phyloP scores from a whole-genome alignment of 2,113 vertebrate genomes.

The Thymallus thymallus region DNA sequence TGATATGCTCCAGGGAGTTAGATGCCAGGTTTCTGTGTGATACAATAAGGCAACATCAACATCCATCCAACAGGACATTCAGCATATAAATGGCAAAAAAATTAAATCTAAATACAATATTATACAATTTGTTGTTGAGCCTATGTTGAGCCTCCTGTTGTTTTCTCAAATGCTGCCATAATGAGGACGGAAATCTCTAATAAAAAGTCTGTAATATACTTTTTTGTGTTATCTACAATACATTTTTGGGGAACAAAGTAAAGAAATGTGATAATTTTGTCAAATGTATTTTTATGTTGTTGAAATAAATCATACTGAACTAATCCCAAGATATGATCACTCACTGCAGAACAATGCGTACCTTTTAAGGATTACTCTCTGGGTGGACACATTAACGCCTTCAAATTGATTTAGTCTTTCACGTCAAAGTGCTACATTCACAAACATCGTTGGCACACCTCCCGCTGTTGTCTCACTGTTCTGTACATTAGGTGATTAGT shows the following conservation, averaged over 20 bases:
- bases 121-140: no score
- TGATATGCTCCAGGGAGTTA: constrained; percentile 81
- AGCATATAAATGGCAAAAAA: no score
- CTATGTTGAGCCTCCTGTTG: no score
- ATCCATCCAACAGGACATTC: background rate
- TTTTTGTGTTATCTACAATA: background rate
- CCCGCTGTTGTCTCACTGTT: constrained; percentile 32
- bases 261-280: no score
- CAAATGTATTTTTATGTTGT: background rate
- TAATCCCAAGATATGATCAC: constrained; percentile 54
- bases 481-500: constrained; percentile 59
- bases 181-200: no score
- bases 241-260: no score
- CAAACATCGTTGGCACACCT: constrained; percentile 40
- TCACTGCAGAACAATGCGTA: constrained; percentile 48
- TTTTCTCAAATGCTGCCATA: background rate
- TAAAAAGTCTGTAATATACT: background rate
- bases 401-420: no score
- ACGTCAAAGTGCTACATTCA: constrained; percentile 40
- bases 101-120: no score
- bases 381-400: constrained; percentile 61
- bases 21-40: constrained; percentile 83
- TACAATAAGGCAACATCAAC: background rate
- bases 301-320: background rate
- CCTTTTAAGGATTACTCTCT: constrained; percentile 51